Conservation (phyloP, 2,888 invertebrate species). For the Exocentrus adspersus region DNA sequence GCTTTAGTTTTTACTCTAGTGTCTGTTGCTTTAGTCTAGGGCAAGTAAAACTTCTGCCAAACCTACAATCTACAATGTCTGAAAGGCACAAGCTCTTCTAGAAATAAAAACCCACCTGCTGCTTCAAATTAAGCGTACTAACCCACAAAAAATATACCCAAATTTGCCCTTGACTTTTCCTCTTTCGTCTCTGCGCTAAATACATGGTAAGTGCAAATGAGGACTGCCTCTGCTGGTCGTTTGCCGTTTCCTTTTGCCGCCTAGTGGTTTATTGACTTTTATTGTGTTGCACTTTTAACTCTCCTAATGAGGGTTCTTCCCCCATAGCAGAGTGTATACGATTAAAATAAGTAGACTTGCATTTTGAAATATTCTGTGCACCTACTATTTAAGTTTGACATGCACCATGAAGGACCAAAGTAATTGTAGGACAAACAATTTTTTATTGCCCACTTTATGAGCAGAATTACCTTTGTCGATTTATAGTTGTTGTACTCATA, state of each 20-base stretch:
- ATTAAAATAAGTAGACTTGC: too few species aligned
- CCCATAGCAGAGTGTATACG: too few species aligned
- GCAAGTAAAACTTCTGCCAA: slow-evolving; percentile 24
- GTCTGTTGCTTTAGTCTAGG: too few species aligned
- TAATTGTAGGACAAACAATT: too few species aligned
- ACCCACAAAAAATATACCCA: slow-evolving; percentile 50
- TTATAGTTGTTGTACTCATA: too few species aligned
- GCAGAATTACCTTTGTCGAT: too few species aligned
- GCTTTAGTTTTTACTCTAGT: too few species aligned
- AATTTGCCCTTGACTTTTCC: slow-evolving; percentile 48
- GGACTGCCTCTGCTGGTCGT: slow-evolving; percentile 2
- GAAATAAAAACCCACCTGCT: slow-evolving; percentile 49
- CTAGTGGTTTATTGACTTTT: neutral
- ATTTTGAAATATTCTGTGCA: too few species aligned
- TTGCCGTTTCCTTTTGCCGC: neutral
- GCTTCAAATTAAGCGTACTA: slow-evolving; percentile 48
- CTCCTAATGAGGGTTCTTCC: neutral
- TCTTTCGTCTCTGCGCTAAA: slow-evolving; percentile 39
- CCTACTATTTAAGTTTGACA: too few species aligned
- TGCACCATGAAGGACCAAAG: too few species aligned
- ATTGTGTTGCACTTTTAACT: neutral
- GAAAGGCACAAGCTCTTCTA: slow-evolving; percentile 40
- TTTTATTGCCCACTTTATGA: too few species aligned
- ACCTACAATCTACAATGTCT: slow-evolving; percentile 26
- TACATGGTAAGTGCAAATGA: slow-evolving; percentile 42